Evolutionary conservation across 2,888 invertebrate genomes (phyloP).

Genomic region (Invenusta paracnida): DNA sequence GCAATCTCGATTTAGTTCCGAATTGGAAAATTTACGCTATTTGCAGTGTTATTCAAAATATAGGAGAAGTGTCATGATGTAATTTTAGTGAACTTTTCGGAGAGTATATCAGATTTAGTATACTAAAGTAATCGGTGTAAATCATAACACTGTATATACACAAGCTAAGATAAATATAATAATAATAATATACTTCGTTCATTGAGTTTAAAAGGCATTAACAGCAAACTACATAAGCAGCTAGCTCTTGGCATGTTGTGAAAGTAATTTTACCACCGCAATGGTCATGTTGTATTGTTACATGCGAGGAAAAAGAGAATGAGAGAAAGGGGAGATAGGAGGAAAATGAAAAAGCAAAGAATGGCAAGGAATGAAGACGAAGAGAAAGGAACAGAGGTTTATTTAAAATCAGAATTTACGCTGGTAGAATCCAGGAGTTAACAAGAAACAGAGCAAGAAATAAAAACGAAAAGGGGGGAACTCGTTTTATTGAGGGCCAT

Average conservation of each 20-base stretch:
- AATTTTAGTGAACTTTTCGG: background rate
- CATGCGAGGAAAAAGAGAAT: background rate
- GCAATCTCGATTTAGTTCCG: no score
- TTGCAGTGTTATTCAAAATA: background rate
- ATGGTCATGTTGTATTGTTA: background rate
- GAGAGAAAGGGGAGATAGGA: background rate
- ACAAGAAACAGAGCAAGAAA: constrained; percentile 19
- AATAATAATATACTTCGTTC: no score
- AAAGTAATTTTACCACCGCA: background rate
- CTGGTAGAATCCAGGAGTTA: constrained; percentile 14
- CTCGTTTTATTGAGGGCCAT: no score
- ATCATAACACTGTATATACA: background rate
- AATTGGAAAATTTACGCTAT: no score
- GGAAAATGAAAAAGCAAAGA: background rate
- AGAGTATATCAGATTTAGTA: background rate
- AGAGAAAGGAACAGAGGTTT: no score
- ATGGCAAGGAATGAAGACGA: no score
- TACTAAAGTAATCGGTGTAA: background rate
- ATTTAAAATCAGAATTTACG: background rate
- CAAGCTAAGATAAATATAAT: no score
- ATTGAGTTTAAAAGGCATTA: no score
- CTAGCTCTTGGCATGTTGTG: background rate
- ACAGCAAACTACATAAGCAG: no score
- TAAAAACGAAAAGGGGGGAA: no score
- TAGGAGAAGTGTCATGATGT: background rate